Evolutionary conservation across 2,888 invertebrate species (phyloP), one percentile per base, ranked within the genome.

Genomic region (Stenolophus ochropezus): DNA sequence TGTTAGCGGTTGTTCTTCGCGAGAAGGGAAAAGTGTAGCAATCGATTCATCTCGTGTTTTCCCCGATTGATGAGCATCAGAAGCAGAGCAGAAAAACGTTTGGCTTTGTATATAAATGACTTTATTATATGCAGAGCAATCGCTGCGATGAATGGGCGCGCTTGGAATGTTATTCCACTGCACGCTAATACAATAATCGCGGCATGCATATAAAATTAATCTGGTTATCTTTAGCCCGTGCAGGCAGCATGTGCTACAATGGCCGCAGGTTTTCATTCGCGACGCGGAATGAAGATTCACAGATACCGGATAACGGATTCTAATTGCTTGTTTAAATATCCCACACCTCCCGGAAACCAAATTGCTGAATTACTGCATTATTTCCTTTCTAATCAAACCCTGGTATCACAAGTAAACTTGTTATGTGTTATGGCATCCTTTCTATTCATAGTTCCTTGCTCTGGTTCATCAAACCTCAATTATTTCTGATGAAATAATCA

Each of bases 161-260:
- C 27, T 11, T 14, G 33, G 33, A 33, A 33, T 69, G 65, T 69
- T 69, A 69, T 69, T 33, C 33, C 65, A 8, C 33, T 69, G 33
- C 74, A 51, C 33, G 47, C 11, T 77, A 77, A 77, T 77, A 61
- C 61, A 77, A 77, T 77, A 77, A 77, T 61, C 58, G 58, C 58
- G 20, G 61, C 11, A 42, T 77, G 77, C 58, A 77, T 77, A 61
- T 77, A 77, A 58, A 77, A 77, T 58, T 77, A 77, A 77, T 77
- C 77, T 58, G 6, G 77, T 77, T 77, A 61, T 77, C 58, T 77
- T 56, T 76, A 23, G 61, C 27, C 33, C 65, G 33, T 61, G 25
- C 58, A 58, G 58, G 23, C 18, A 6, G 65, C 27, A 69, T 69
- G 65, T 69, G 65, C 33, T 16, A 61, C 14, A 6, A 33, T 33